Base-by-base conservation (phyloP, 1,140 invertebrate genomes). In the Drosophila gunungcola region DNA sequence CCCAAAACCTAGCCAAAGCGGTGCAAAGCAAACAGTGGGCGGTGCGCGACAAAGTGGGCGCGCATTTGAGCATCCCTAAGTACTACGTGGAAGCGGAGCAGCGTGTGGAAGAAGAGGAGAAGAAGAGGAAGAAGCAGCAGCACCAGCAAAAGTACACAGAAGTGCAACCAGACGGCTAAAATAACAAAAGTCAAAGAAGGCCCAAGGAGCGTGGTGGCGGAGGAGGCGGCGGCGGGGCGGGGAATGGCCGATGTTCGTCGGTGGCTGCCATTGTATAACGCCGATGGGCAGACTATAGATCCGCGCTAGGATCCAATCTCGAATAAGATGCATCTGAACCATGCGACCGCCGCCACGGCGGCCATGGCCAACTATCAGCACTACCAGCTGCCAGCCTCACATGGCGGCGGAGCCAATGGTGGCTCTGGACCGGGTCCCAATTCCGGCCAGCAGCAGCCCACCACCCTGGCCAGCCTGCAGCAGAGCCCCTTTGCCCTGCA, bases 311-410 rank as follows among this genome's bases (percentile, higher is more conserved):
- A 39, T 29, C 38, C 32, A 55, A 63, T 82, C 85, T 90, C 83
- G 75, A 61, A 29, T n/a, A 65, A 51, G 62, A 91, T 91, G 90
- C 90, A 91, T 81, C 88, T 91, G 56, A 91, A 91, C 57, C 90
- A 91, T 84, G 90, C 90, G 56, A 91, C 90, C 51, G 89, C 89
- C 25, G 89, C 89, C 21, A 72, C 90, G 69, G 83, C 89, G 74
- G 90, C 90, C 57, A 91, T 91, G 89, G 84, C 90, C 46, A 91
- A 90, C 52, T 91, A 91, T 63, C 90, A 91, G 65, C 90, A 91
- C 61, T 91, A 91, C 58, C 90, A 91, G 64, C 76, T 91, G 43
- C 63, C 90, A 41, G 46, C 64, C 16, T 90, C 79, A 27, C 90
- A 91, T 34, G 67, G 82, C 21, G 83, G 61, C 2, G 79, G 55